Evolutionary conservation across 2,888 invertebrate genomes (phyloP), one percentile per base, ranked within the genome.

Genomic region (Heliconius charithonia): DNA sequence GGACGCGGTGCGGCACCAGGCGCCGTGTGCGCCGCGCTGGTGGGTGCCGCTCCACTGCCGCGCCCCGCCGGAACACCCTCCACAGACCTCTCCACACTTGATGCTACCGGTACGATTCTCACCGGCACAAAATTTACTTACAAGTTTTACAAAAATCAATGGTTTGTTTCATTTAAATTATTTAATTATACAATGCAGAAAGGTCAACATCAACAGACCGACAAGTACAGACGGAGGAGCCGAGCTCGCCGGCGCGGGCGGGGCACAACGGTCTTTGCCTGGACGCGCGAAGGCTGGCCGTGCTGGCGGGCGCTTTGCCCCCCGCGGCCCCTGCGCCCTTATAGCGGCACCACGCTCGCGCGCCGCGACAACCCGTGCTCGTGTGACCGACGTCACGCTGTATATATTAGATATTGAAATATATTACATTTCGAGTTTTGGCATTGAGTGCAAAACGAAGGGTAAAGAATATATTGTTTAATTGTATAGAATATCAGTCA

Each of bases 221-320:
- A 9, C 90, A 91, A 69, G 91, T 92, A 77, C 93, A 93, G 84
- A 93, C 93, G 13, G 93, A 93, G 25, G 92, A 90, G n/a, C 80
- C 84, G 32, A 79, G 79, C 13, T 74, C 78, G 62, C 70, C 79
- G 71, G 66, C 51, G 84, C 59, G 75, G 27, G 80, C 72, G 10
- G 85, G 84, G 66, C 83, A 81, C 12, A 84, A 85, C 66, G 85
- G 87, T 4, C 79, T 90, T 73, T 83, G 77, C 45, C 83, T 90
- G 78, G 89, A 90, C 78, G 86, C 87, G 29, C 86, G 86, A 32
- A 86, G 85, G 19, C 84, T 89, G 62, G 86, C 85, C 4, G 85
- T 83, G 56, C 82, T 87, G 69, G 59, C 81, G 19, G 82, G 83
- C 3, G 86, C 84, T 27, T 81, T 85, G 75, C 86, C 85, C 19